Evolutionary conservation across 1,140 invertebrate genomes (phyloP).

Genomic region (Diuraphis noxia): DNA sequence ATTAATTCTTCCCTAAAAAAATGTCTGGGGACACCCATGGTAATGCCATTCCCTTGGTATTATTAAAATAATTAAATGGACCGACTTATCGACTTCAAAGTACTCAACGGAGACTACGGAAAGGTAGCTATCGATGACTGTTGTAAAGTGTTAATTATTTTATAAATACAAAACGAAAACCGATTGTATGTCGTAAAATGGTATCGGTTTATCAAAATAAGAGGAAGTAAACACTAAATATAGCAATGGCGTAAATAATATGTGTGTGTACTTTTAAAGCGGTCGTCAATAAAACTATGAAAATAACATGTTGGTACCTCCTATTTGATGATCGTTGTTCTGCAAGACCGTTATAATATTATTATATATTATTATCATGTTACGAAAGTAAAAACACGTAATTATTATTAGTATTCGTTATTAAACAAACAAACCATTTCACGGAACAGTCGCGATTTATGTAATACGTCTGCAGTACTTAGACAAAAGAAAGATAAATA

Average conservation of each 20-base stretch:
- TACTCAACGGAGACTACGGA: not conserved
- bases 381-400: conserved; percentile 24
- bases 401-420: not conserved
- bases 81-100: not conserved
- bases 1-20: no score
- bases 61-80: not conserved
- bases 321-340: not conserved
- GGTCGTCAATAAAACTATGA: not conserved
- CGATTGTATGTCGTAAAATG: not conserved
- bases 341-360: not conserved
- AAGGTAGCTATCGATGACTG: not conserved
- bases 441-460: not conserved
- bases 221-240: not conserved
- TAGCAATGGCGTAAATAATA: not conserved
- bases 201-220: not conserved
- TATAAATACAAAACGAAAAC: not conserved
- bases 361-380: not conserved
- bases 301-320: not conserved
- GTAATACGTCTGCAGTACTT: not conserved
- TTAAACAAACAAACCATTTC: conserved; percentile 12
- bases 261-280: not conserved
- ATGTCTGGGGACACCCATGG: no score
- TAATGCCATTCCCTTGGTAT: not conserved
- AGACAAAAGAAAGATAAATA: not conserved
- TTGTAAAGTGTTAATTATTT: not conserved